phyloP scores from a whole-genome alignment of 2,888 invertebrate species.

The Drosophila macrothrix region DNA sequence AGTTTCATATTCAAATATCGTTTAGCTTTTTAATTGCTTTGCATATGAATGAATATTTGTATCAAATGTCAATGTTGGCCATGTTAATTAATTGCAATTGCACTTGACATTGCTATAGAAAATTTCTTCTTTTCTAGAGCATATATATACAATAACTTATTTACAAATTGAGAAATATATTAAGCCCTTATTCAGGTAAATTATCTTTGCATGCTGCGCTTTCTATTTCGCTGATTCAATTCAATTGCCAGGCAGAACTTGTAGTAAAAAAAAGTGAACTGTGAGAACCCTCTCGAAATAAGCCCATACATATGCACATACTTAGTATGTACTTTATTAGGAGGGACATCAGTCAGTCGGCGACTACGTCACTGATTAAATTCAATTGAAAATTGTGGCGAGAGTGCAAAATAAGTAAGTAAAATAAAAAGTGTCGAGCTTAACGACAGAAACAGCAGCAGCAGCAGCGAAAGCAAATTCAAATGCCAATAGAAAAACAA shows the following conservation, averaged over 20 bases:
- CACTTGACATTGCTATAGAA: conserved; percentile 64
- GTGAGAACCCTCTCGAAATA: conserved; percentile 28
- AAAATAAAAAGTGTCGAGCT: conserved; percentile 3
- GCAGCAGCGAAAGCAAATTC: conserved; percentile 32
- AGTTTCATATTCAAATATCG: conserved; percentile 18
- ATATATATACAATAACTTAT: neutral
- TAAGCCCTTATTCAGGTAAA: neutral
- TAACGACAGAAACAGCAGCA: conserved; percentile 6
- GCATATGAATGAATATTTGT: conserved; percentile 21
- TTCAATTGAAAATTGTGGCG: conserved; percentile 67
- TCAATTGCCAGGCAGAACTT: conserved; percentile 54
- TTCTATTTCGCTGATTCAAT: conserved; percentile 56
- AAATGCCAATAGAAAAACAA: conserved; percentile 42
- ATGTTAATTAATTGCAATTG: conserved; percentile 46
- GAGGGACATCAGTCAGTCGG: conserved; percentile 7
- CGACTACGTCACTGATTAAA: conserved; percentile 77
- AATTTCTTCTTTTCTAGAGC: conserved; percentile 32
- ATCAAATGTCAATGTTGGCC: conserved; percentile 68
- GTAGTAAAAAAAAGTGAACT: conserved; percentile 12
- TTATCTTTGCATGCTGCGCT: conserved; percentile 30
- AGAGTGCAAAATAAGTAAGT: conserved; percentile 28
- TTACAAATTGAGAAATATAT: neutral
- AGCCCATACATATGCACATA: neutral
- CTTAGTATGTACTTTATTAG: conserved; percentile 3
- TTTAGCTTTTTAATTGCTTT: conserved; percentile 42